Evolutionary conservation across 2,888 invertebrate species (phyloP).

Genomic region (Agrotis clavis): DNA sequence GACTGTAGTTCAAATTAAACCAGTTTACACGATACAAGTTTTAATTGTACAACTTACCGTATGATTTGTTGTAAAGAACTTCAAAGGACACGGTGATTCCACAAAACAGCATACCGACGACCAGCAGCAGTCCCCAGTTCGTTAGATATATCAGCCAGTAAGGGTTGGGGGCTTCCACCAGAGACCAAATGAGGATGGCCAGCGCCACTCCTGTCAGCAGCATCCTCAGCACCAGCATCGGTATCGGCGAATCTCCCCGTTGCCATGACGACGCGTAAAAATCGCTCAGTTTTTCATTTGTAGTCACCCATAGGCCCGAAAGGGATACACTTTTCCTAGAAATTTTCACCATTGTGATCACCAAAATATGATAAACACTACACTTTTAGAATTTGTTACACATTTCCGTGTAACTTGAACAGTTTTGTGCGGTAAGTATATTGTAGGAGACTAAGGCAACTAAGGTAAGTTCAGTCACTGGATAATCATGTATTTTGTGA

Average conservation of each 20-base stretch:
- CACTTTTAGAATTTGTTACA: conserved; percentile 36
- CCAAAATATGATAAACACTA: conserved; percentile 40
- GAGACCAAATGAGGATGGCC: conserved; percentile 80
- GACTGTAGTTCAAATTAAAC: background rate
- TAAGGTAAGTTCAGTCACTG: conserved; percentile 42
- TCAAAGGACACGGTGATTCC: conserved; percentile 77
- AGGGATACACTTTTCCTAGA: conserved; percentile 78
- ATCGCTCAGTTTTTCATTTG: conserved; percentile 81
- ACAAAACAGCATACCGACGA: conserved; percentile 74
- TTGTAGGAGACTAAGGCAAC: conserved; percentile 36
- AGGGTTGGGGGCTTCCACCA: conserved; percentile 69
- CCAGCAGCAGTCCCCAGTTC: conserved; percentile 85
- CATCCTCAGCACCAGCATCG: conserved; percentile 79
- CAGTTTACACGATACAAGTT: background rate
- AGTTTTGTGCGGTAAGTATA: conserved; percentile 8
- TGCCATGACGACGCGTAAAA: conserved; percentile 88
- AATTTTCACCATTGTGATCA: conserved; percentile 85
- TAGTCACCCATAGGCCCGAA: conserved; percentile 83
- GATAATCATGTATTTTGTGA: conserved; percentile 68
- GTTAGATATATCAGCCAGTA: conserved; percentile 85
- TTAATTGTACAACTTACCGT: conserved; percentile 72
- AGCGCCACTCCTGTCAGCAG: conserved; percentile 73
- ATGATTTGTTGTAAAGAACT: conserved; percentile 69
- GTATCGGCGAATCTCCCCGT: conserved; percentile 82
- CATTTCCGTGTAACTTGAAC: conserved; percentile 10